phyloP scores from a whole-genome alignment of 2,888 invertebrate species.

The Drosophila monieri region DNA sequence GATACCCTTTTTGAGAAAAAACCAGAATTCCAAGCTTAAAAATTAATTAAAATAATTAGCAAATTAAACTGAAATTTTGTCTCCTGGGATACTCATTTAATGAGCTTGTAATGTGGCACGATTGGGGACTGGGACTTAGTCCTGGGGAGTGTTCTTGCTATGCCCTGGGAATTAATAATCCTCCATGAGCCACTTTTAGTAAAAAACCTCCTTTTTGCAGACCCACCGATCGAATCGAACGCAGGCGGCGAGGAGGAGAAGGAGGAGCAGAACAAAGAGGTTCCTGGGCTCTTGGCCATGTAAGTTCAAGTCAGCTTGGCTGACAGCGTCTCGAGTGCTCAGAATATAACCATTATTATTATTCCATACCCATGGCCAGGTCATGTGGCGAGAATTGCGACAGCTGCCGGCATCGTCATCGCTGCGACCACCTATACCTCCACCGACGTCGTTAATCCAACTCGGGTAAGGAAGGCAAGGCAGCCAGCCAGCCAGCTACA shows the following conservation, averaged over 20 bases:
- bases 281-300: slow-evolving; percentile 68
- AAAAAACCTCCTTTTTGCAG: slow-evolving; percentile 8
- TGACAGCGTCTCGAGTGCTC: slow-evolving; percentile 26
- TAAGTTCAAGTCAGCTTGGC: slow-evolving; percentile 50
- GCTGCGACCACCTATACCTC: slow-evolving; percentile 10
- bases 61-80: not conserved
- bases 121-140: not conserved
- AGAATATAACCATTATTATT: slow-evolving; percentile 42
- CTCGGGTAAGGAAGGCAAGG: slow-evolving; percentile 30
- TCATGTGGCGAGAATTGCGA: slow-evolving; percentile 65
- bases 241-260: slow-evolving; percentile 15
- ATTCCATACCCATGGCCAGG: slow-evolving; percentile 52
- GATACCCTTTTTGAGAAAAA: slow-evolving; percentile 4
- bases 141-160: not conserved
- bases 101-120: not conserved
- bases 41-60: not conserved
- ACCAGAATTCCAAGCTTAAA: not conserved
- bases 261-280: slow-evolving; percentile 40
- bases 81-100: not conserved
- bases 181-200: not conserved
- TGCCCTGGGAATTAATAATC: slow-evolving; percentile 1
- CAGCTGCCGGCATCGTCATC: slow-evolving; percentile 61
- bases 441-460: slow-evolving; percentile 36
- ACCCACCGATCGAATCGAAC: slow-evolving; percentile 42
- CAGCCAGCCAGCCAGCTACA: slow-evolving; percentile 5